These are phyloP conservation scores for Lymantria monacha DNA, from an alignment of 2,888 invertebrate species.

Conservation along the genomic window DNA sequence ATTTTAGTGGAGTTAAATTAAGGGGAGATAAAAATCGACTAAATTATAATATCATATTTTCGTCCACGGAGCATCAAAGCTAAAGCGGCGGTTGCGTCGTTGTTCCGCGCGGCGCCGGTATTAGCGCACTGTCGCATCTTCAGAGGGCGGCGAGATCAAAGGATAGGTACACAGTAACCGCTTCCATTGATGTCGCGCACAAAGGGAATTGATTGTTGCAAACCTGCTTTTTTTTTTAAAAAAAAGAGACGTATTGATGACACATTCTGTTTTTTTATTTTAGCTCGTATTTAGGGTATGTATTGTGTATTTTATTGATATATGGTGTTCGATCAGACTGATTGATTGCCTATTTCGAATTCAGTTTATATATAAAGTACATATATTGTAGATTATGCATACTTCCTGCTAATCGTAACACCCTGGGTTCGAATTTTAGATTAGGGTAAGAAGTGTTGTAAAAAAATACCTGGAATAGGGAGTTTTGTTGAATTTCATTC, in stretches of 20 bases:
- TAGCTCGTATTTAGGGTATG: slow-evolving; percentile 19
- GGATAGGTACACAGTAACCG: slow-evolving; percentile 80
- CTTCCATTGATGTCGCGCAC: slow-evolving; percentile 80
- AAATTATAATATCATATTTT: slow-evolving; percentile 34
- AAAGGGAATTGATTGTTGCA: slow-evolving; percentile 82
- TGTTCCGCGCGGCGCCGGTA: slow-evolving; percentile 58
- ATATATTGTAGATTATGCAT: too few species aligned
- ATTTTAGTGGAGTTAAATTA: slow-evolving; percentile 28
- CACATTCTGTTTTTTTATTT: slow-evolving; percentile 55
- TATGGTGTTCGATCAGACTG: too few species aligned
- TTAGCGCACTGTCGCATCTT: slow-evolving; percentile 80
- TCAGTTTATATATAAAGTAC: too few species aligned
- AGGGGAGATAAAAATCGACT: slow-evolving; percentile 29
- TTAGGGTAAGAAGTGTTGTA: too few species aligned
- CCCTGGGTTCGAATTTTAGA: too few species aligned
- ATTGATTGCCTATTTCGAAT: too few species aligned
- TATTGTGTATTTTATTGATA: not conserved
- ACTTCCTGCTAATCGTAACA: too few species aligned
- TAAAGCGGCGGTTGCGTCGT: slow-evolving; percentile 56
- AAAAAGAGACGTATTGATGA: slow-evolving; percentile 65
- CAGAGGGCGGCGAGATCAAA: slow-evolving; percentile 81
- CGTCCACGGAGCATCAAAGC: slow-evolving; percentile 31
- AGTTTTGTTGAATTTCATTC: too few species aligned
- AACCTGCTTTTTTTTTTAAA: slow-evolving; percentile 70
- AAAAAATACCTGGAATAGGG: too few species aligned